These are phyloP conservation scores for cattle (Bos taurus) DNA, from an alignment of 2,113 vertebrate genomes.

Conservation along the genomic window ARS-UCD2.0 NC_037333.1:21155001-21155500, in stretches of 20 bases:
- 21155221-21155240: neutral
- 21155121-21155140: neutral
- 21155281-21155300: neutral
- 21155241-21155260: neutral
- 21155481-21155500: neutral
- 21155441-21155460: neutral
- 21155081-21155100: no score
- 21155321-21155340: neutral
- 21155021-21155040: no score
- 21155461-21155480: neutral
- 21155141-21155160: neutral
- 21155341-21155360: neutral
- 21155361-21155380: neutral
- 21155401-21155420: neutral
- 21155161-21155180: neutral
- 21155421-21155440: neutral
- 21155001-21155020: no score
- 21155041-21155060: no score
- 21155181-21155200: neutral
- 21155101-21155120: neutral
- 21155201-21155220: neutral
- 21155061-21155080: no score
- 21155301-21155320: neutral
- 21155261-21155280: neutral
- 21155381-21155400: neutral